Evolutionary conservation across 2,113 vertebrate species (phyloP).

Genomic region (Heterochromis multidens): DNA sequence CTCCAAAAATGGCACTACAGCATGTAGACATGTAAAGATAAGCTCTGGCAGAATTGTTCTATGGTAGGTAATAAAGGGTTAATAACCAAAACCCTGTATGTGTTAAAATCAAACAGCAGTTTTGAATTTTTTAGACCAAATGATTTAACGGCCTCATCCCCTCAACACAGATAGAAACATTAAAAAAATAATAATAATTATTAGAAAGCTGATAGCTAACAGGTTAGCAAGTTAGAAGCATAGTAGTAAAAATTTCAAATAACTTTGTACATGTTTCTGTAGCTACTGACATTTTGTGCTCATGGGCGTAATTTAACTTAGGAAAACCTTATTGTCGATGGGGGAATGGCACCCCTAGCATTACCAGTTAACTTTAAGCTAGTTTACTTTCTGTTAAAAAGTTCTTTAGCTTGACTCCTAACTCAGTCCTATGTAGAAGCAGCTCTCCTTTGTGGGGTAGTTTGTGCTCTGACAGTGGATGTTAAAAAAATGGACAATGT

Average conservation of each 20-base stretch:
- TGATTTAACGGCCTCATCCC: not conserved
- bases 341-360: not conserved
- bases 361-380: not conserved
- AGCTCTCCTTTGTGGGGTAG: not conserved
- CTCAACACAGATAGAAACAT: not conserved
- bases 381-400: not conserved
- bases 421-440: not conserved
- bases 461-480: not conserved
- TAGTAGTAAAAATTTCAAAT: not conserved
- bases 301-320: not conserved
- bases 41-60: no score
- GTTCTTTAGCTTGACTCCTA: not conserved
- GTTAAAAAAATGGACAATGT: not conserved
- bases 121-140: not conserved
- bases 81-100: not conserved
- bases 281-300: not conserved
- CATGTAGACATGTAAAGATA: no score
- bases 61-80: no score
- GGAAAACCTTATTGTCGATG: accelerated
- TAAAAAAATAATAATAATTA: not conserved
- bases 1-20: no score
- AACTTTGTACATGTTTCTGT: not conserved
- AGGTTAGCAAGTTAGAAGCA: not conserved
- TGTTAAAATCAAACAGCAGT: not conserved
- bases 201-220: not conserved